Base-by-base conservation (phyloP, 2,113 vertebrate species). In the Antechinus flavipes region DNA sequence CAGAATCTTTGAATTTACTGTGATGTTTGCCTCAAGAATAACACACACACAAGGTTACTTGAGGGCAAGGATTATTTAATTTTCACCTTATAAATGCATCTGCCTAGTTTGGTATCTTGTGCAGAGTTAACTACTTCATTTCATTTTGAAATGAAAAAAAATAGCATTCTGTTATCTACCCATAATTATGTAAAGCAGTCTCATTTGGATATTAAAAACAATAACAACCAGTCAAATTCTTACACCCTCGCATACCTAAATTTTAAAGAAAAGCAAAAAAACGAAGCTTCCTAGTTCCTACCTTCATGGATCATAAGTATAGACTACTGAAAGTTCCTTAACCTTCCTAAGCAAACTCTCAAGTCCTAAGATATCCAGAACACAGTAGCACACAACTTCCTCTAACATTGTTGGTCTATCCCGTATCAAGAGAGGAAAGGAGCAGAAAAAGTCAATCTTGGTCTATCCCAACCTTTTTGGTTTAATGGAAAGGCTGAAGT, bases 1-100 rank as follows among this genome's bases (percentile, higher is more conserved):
- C 35, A 68, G 61, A 93, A 76, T 49, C 91, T 95, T 30, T 95
- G 47, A 93, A 89, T 95, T 95, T 54, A 96, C 58, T 46, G 90
- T 10, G 76, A 90, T 12, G 91, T 22, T 49, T 92, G 76, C 53
- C 52, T 90, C 92, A 68, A 68, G 10, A 58, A 27, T 27, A 58
- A 22, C 35, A 84, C n/a, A 42, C 19, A 7, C 16, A 30, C 23
- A n/a, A n/a, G 35, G 19, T 84, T 84, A 84, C 68, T 22, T 22
- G 16, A 84, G 14, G 68, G 35, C 68, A 84, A 84, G n/a, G 35
- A 42, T 14, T 84, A 14, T 22, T 84, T 42, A 35, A n/a, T 16
- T 84, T 76, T 84, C n/a, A 42, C 35, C 68, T 84, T 84, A n/a
- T 42, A 76, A 7, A 35, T 16, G 42, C 5, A 3, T 7, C 14